These are phyloP conservation scores for Ibycter americanus DNA, from an alignment of 2,797 vertebrate species.

Conservation along the genomic window DNA sequence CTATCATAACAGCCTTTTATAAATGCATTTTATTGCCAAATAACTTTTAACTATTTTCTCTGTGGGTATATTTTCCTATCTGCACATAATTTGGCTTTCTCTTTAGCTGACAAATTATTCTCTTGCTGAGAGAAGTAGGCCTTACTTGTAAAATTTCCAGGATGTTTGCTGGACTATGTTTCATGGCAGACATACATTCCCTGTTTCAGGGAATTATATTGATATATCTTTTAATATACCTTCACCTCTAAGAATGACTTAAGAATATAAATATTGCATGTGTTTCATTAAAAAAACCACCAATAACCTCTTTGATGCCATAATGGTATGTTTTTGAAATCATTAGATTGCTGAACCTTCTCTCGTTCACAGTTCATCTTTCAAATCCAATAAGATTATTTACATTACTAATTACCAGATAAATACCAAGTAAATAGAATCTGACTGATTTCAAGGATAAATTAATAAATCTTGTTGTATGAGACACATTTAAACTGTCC, in stretches of 20 bases:
- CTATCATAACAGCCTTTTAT: neutral
- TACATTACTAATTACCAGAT: neutral
- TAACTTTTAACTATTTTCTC: neutral
- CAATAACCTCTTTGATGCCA: neutral
- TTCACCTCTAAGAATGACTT: neutral
- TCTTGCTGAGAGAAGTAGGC: neutral
- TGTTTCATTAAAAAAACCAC: neutral
- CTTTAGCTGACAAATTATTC: neutral
- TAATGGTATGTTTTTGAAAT: neutral
- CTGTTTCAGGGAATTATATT: neutral
- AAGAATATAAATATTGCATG: neutral
- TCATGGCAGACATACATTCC: neutral
- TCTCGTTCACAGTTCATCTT: neutral
- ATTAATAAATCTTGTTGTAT: neutral
- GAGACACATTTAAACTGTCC: neutral
- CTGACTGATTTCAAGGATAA: neutral
- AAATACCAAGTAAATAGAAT: neutral
- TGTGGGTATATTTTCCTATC: neutral
- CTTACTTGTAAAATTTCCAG: neutral
- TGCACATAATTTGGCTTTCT: neutral
- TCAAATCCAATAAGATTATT: neutral
- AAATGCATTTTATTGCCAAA: neutral
- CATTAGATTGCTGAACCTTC: neutral
- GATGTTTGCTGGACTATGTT: neutral
- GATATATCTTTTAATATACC: neutral